phyloP scores from a whole-genome alignment of 2,113 vertebrate species.

The Plotosus lineatus region DNA sequence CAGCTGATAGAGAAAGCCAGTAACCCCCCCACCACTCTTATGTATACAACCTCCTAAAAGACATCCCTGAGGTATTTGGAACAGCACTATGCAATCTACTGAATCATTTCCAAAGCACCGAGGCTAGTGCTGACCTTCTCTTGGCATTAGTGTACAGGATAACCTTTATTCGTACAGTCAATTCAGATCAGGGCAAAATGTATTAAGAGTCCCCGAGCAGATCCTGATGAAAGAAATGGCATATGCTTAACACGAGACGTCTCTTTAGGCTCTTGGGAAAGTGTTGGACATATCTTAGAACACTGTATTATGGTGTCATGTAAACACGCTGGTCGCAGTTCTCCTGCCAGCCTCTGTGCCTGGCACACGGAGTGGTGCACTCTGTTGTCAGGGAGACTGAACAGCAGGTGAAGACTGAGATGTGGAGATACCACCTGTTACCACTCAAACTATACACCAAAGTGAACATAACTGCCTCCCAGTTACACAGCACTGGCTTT shows the following conservation, averaged over 20 bases:
- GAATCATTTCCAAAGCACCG: constrained; percentile 16
- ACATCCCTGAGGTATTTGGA: neutral
- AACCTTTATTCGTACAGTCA: constrained; percentile 11
- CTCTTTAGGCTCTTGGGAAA: neutral
- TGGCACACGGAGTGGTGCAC: constrained; percentile 25
- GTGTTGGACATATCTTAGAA: neutral
- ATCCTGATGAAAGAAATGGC: neutral
- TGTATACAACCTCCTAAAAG: constrained; percentile 6
- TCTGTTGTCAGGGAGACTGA: constrained; percentile 24
- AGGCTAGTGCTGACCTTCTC: constrained; percentile 4
- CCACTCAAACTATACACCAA: constrained; percentile 26
- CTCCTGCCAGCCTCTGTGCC: constrained; percentile 18
- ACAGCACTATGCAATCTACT: neutral
- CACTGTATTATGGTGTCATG: neutral
- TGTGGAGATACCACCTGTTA: constrained; percentile 51
- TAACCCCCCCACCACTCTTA: no score
- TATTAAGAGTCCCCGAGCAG: neutral
- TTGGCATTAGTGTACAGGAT: neutral
- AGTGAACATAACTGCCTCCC: constrained; percentile 8
- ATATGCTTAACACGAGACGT: constrained; percentile 11
- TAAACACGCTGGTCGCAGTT: neutral
- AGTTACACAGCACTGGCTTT: neutral
- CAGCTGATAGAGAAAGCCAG: constrained; percentile 19
- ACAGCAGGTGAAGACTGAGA: constrained; percentile 48
- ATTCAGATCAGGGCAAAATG: constrained; percentile 2